A percentile compares a stretch with the other conserved stretches of the same genome.
Evolutionary conservation across 35 echinoderm and acorn worm genomes (phyloP).

Genomic region (Strongylocentrotus purpuratus): DNA sequence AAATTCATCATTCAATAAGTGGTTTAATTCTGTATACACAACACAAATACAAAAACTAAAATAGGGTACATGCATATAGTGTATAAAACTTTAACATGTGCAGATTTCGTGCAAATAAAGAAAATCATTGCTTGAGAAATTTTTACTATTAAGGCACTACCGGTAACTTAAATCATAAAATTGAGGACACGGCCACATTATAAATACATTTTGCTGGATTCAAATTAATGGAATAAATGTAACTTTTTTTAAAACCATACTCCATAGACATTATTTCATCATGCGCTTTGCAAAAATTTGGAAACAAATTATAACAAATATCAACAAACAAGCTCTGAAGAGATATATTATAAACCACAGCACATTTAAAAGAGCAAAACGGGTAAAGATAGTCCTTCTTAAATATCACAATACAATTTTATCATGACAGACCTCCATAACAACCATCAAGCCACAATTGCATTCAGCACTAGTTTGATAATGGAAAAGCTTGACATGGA

Average conservation of each 20-base stretch:
- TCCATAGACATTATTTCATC: too few species aligned
- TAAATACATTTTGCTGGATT: too few species aligned
- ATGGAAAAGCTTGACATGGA: background rate
- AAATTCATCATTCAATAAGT: conserved; percentile 84
- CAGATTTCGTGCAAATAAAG: background rate
- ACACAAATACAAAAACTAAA: conserved; percentile 46
- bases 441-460: background rate
- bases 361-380: background rate
- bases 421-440: background rate
- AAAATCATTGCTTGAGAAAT: background rate
- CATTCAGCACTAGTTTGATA: background rate
- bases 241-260: too few species aligned
- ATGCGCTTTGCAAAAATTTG: background rate
- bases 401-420: background rate
- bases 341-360: background rate
- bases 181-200: too few species aligned
- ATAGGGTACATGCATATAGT: background rate
- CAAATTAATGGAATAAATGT: too few species aligned
- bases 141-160: background rate
- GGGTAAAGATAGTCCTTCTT: background rate
- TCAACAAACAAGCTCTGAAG: background rate
- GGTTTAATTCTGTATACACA: conserved; percentile 74
- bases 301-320: background rate
- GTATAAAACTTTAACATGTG: background rate
- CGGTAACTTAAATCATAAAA: too few species aligned